Conservation (phyloP, 2,888 invertebrate species). For the Erebia epiphron region DNA sequence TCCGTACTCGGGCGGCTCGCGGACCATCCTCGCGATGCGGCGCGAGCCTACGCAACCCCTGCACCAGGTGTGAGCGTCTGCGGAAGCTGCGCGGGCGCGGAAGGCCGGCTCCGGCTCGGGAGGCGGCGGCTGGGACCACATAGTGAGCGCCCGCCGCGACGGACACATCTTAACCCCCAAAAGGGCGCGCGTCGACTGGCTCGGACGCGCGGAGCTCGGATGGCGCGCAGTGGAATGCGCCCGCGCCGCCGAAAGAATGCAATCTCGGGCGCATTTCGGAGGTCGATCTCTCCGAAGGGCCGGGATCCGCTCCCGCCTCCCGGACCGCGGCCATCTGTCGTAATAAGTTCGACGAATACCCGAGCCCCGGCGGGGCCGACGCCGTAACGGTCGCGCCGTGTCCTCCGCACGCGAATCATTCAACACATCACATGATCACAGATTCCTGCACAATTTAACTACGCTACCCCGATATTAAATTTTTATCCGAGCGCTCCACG, state of each 20-base stretch:
- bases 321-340: constrained; percentile 78
- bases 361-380: constrained; percentile 52
- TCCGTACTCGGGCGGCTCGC: constrained; percentile 70
- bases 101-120: constrained; percentile 65
- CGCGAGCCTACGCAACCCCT: constrained; percentile 61
- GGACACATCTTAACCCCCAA: constrained; percentile 83
- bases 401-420: constrained; percentile 68
- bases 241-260: constrained; percentile 83
- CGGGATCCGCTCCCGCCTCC: constrained; percentile 76
- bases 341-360: constrained; percentile 82
- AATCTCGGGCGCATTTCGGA: constrained; percentile 84
- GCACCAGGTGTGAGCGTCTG: constrained; percentile 61
- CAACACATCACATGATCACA: constrained; percentile 47
- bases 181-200: constrained; percentile 82
- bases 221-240: constrained; percentile 81
- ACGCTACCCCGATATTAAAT: constrained; percentile 33
- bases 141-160: constrained; percentile 78
- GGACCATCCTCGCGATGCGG: constrained; percentile 73
- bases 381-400: constrained; percentile 67
- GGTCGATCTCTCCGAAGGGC: constrained; percentile 81
- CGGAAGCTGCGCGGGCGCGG: constrained; percentile 66
- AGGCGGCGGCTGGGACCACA: constrained; percentile 81
- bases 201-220: constrained; percentile 74
- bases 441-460: constrained; percentile 40
- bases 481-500: constrained; percentile 8